Conservation (phyloP, 1,140 invertebrate species). For the Melitaea cinxia region DNA sequence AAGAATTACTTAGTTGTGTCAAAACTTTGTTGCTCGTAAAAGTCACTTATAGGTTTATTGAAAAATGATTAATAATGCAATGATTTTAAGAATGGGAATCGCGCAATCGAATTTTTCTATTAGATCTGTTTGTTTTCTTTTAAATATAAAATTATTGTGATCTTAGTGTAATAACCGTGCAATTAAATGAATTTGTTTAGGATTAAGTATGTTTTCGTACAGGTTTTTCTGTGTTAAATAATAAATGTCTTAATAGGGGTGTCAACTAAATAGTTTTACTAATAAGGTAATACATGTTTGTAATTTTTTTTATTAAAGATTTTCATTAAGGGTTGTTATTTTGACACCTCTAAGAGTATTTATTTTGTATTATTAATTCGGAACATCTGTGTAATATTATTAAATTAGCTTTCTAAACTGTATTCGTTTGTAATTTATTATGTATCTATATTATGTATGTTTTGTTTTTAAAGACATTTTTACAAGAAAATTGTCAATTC, state of each 20-base stretch:
- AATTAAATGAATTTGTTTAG: conserved; percentile 15
- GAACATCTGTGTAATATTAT: not conserved
- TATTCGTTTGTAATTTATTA: not conserved
- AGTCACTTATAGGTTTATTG: not conserved
- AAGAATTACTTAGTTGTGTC: no score
- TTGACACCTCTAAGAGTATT: no score
- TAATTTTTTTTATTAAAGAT: no score
- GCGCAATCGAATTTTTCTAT: not conserved
- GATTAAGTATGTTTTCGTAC: not conserved
- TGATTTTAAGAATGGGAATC: not conserved
- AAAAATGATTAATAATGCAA: not conserved
- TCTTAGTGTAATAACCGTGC: conserved; percentile 8
- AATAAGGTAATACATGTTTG: no score
- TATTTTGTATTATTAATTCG: not conserved
- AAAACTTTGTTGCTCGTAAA: not conserved
- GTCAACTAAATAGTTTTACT: no score
- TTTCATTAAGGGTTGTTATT: no score
- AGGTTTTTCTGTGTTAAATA: not conserved
- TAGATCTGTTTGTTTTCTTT: not conserved
- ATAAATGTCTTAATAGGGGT: not conserved
- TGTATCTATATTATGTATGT: conserved; percentile 1
- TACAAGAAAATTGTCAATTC: conserved; percentile 15
- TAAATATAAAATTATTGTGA: no score
- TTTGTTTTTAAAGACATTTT: not conserved
- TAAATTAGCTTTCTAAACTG: not conserved